A percentile compares a stretch with the other conserved stretches of the same genome.
phyloP scores from a whole-genome alignment of 1,140 invertebrate genomes.

The Temnothorax curvispinosus region DNA sequence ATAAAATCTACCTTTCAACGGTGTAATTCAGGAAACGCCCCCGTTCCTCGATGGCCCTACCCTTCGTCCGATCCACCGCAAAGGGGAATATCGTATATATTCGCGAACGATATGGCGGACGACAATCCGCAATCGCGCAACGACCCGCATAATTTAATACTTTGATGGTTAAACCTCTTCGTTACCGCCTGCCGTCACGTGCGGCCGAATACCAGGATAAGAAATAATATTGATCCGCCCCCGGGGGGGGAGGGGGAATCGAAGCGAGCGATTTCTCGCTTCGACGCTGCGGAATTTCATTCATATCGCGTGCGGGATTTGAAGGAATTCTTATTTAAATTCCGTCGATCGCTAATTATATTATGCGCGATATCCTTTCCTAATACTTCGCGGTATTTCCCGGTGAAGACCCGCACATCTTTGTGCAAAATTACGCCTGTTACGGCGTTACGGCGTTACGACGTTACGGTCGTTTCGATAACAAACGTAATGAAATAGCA shows the following conservation, averaged over 20 bases:
- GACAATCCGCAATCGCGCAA: background rate
- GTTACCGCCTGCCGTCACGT: background rate
- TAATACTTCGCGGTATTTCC: background rate
- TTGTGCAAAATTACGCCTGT: background rate
- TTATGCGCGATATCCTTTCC: constrained; percentile 5
- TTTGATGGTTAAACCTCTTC: background rate
- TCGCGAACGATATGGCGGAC: background rate
- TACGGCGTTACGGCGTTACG: background rate
- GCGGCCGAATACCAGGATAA: background rate
- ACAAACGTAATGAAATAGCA: constrained; percentile 20
- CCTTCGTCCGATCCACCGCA: too few species aligned
- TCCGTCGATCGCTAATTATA: constrained; percentile 51
- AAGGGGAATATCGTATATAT: background rate
- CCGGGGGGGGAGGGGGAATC: background rate
- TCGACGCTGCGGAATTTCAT: constrained; percentile 30
- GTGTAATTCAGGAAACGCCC: constrained; percentile 28
- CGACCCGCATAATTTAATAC: constrained; percentile 30
- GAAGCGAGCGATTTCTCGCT: background rate
- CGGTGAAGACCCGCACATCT: background rate
- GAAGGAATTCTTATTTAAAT: constrained; percentile 53
- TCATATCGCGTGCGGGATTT: constrained; percentile 35
- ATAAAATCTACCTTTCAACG: constrained; percentile 46
- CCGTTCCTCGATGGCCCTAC: background rate
- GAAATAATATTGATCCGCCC: constrained; percentile 49
- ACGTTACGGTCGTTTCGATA: background rate